Percentiles rank a stretch among this genome's conserved stretches.
Conservation (phyloP, 1,140 invertebrate genomes). For the Diachasma alloeum region DNA sequence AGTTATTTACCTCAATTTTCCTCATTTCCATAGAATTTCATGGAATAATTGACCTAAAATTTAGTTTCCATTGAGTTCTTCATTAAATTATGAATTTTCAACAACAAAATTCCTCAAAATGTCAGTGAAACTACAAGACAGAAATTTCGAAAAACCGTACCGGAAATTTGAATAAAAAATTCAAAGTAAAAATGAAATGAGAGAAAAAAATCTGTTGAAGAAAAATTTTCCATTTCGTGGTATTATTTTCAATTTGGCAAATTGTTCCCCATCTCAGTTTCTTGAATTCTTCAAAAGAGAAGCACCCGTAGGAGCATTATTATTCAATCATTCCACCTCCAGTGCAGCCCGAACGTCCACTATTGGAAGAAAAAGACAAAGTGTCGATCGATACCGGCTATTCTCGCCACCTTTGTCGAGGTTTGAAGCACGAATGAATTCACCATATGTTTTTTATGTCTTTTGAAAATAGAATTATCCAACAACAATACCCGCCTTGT, state of each 20-base stretch:
- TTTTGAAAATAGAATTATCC: background rate
- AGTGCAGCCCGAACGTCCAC: background rate
- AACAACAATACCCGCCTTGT: background rate
- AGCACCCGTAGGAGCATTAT: background rate
- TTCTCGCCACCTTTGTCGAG: background rate
- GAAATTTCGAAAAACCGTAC: no score
- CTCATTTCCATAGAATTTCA: no score
- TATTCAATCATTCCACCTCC: background rate
- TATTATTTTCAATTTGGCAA: background rate
- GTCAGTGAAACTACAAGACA: no score
- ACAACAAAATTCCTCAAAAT: no score
- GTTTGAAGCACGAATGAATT: background rate
- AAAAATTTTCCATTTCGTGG: background rate
- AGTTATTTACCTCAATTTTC: no score
- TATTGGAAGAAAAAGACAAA: background rate
- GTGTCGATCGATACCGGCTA: background rate
- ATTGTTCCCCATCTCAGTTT: background rate
- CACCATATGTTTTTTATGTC: background rate
- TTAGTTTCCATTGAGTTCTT: no score
- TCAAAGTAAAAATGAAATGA: no score
- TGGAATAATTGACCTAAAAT: no score
- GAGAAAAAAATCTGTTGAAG: background rate
- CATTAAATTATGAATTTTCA: no score
- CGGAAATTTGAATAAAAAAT: no score
- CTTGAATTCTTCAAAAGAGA: background rate